These are phyloP conservation scores for Zapornia atra DNA, from an alignment of 2,113 vertebrate genomes.

Conservation along the genomic window DNA sequence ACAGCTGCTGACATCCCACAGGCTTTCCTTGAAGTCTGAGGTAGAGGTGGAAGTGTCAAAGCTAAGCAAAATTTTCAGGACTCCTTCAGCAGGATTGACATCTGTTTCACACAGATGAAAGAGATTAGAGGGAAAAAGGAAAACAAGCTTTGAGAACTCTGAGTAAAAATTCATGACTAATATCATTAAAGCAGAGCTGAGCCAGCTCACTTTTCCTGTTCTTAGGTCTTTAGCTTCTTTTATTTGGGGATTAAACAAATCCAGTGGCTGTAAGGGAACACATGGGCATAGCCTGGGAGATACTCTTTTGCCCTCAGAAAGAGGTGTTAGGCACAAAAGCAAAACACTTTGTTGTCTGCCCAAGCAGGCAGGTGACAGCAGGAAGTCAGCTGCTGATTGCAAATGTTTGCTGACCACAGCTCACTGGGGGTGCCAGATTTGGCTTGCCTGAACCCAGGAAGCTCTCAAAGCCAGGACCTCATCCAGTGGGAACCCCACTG, in stretches of 20 bases:
- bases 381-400: not conserved
- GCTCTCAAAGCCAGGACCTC: not conserved
- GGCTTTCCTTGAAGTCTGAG: conserved; percentile 11
- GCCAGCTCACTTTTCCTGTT: not conserved
- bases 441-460: not conserved
- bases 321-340: not conserved
- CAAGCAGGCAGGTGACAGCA: not conserved
- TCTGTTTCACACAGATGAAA: not conserved
- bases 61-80: not conserved
- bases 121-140: not conserved
- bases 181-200: not conserved
- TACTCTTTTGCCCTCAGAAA: not conserved
- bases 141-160: not conserved
- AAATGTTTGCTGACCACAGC: conserved; percentile 16
- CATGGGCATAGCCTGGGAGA: not conserved
- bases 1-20: not conserved
- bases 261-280: not conserved
- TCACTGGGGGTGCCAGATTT: not conserved
- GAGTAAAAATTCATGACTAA: not conserved
- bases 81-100: not conserved
- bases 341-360: not conserved
- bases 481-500: not conserved
- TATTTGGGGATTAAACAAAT: not conserved
- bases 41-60: not conserved
- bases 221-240: not conserved